Evolutionary conservation across 2,888 invertebrate genomes (phyloP).

Genomic region (Muscina levida): DNA sequence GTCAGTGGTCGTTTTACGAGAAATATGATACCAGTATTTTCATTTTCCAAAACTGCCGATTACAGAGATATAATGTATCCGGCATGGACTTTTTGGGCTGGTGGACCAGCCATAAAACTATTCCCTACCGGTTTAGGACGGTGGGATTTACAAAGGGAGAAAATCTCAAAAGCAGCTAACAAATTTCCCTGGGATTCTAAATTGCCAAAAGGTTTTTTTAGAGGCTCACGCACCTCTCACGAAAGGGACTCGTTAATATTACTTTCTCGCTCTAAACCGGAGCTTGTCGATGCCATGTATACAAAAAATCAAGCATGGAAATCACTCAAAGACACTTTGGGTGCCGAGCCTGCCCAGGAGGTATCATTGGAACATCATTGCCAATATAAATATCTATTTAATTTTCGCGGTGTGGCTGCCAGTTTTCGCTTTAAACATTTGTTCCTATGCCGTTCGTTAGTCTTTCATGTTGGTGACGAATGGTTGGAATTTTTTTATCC

Average conservation of each 20-base stretch:
- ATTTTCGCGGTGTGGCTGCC: constrained; percentile 97
- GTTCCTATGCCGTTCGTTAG: constrained; percentile 93
- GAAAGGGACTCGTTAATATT: constrained; percentile 94
- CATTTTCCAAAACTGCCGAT: constrained; percentile 93
- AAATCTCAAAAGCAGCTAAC: constrained; percentile 85
- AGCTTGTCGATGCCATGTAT: constrained; percentile 94
- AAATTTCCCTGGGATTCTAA: constrained; percentile 89
- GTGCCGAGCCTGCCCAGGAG: constrained; percentile 90
- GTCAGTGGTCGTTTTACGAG: constrained; percentile 76
- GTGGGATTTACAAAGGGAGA: constrained; percentile 92
- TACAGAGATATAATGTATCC: constrained; percentile 96
- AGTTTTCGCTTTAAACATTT: constrained; percentile 98
- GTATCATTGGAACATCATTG: constrained; percentile 95
- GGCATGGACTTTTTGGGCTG: constrained; percentile 98
- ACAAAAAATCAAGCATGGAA: constrained; percentile 99
- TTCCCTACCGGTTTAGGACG: constrained; percentile 96
- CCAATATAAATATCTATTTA: constrained; percentile 95
- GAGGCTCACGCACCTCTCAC: constrained; percentile 95
- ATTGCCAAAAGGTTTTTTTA: constrained; percentile 88
- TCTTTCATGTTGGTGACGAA: constrained; percentile 96
- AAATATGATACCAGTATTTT: constrained; percentile 87
- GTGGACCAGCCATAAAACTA: constrained; percentile 94
- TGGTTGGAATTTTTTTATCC: constrained; percentile 98
- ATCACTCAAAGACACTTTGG: constrained; percentile 94
- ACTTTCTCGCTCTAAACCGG: constrained; percentile 87